Evolutionary conservation across 2,113 vertebrate genomes (phyloP).

Genomic region (Mesocricetus auratus): DNA sequence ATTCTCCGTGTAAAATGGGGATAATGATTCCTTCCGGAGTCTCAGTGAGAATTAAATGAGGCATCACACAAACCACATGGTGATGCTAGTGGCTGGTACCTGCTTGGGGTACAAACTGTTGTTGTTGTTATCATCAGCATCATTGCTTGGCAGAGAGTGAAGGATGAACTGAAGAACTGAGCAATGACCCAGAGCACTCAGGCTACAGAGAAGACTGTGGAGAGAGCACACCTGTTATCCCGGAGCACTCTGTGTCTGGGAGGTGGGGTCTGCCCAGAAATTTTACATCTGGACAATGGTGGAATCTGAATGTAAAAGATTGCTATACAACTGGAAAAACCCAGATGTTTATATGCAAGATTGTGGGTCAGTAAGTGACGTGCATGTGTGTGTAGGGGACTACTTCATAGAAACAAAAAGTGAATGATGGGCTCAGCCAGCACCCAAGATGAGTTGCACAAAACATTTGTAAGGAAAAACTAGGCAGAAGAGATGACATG

Average conservation of each 20-base stretch:
- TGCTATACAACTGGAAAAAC: constrained; percentile 36
- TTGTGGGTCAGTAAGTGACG: background rate
- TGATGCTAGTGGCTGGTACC: background rate
- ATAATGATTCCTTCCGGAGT: background rate
- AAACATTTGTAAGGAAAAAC: background rate
- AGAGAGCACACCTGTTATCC: background rate
- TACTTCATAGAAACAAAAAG: background rate
- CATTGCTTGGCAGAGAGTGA: background rate
- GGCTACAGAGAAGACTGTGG: background rate
- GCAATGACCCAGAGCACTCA: background rate
- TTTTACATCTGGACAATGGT: background rate
- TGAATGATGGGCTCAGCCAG: background rate
- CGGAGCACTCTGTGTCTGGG: background rate
- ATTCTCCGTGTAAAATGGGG: background rate
- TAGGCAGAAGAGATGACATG: background rate
- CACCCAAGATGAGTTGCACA: background rate
- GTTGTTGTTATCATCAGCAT: background rate
- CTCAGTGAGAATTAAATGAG: constrained; percentile 29
- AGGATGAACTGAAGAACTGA: background rate
- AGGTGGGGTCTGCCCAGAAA: background rate
- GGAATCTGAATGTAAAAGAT: background rate
- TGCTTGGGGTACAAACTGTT: background rate
- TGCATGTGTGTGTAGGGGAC: background rate
- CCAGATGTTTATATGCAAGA: constrained; percentile 4
- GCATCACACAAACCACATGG: background rate